A percentile compares a stretch with the other conserved stretches of the same genome.
Conservation (phyloP, 2,113 vertebrate genomes). For the Mesoclemmys tuberculata region DNA sequence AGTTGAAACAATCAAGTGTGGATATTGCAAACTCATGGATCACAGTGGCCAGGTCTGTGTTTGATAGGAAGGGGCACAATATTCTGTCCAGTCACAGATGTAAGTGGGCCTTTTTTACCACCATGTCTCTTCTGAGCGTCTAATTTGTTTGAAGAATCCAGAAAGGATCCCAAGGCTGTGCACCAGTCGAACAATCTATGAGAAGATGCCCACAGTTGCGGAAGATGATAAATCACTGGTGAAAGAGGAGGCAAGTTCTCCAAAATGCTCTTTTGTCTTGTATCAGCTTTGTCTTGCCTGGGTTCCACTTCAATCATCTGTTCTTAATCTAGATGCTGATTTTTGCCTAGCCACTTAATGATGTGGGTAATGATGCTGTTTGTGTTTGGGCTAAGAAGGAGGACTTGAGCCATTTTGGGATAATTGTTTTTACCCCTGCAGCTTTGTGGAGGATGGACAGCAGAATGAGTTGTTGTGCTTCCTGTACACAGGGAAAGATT, state of each 20-base stretch:
- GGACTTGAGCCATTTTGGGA: neutral
- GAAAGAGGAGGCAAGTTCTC: neutral
- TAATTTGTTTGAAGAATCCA: rapidly evolving
- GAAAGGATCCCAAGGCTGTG: neutral
- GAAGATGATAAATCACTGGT: neutral
- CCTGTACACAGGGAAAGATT: neutral
- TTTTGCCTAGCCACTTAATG: neutral
- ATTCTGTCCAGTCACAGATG: neutral
- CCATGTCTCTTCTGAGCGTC: neutral
- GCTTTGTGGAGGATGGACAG: neutral
- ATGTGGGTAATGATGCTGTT: neutral
- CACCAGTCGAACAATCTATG: neutral
- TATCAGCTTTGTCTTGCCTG: neutral
- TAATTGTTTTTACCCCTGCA: rapidly evolving
- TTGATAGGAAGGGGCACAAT: neutral
- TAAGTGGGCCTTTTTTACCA: neutral
- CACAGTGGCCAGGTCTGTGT: neutral
- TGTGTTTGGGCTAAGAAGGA: neutral
- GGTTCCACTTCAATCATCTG: neutral
- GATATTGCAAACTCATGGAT: neutral
- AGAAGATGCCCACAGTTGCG: rapidly evolving
- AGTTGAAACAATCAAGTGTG: neutral
- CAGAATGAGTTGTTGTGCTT: neutral
- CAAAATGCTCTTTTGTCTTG: neutral
- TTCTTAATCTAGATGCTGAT: neutral